phyloP scores from a whole-genome alignment of 2,888 invertebrate species.

The Zhuqinia jingwanae region DNA sequence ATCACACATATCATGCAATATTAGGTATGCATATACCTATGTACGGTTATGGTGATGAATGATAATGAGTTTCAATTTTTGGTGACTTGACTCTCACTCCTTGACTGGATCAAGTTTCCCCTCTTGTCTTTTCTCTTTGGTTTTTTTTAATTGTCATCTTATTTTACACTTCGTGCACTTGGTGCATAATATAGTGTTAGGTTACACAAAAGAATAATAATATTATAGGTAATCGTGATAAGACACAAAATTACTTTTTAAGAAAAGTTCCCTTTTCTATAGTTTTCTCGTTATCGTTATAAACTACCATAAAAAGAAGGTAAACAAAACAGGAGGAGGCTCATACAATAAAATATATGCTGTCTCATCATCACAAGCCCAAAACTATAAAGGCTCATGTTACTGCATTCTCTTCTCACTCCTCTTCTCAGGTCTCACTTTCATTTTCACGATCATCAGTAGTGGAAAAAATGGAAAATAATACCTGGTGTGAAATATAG shows the following conservation, averaged over 20 bases:
- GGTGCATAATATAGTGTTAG: conserved; percentile 1
- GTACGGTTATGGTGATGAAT: conserved; percentile 49
- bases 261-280: conserved; percentile 6
- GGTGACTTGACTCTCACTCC: conserved; percentile 11
- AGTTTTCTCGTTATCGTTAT: no score
- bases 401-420: no score
- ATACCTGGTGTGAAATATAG: conserved; percentile 68
- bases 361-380: conserved; percentile 26
- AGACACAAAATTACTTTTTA: conserved; percentile 39
- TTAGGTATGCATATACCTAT: no score
- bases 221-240: background rate
- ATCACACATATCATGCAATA: conserved; percentile 27
- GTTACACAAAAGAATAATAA: background rate
- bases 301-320: background rate
- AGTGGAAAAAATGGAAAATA: background rate
- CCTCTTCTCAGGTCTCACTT: conserved; percentile 61
- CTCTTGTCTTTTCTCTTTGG: conserved; percentile 39
- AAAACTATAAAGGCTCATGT: background rate
- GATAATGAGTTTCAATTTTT: conserved; percentile 47
- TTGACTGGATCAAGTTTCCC: conserved; percentile 68
- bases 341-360: conserved; percentile 62
- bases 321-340: conserved; percentile 9
- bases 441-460: conserved; percentile 4
- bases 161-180: conserved; percentile 24
- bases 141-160: conserved; percentile 48